Evolutionary conservation across 2,113 vertebrate species (phyloP).

Genomic region (Syngnathus typhle): DNA sequence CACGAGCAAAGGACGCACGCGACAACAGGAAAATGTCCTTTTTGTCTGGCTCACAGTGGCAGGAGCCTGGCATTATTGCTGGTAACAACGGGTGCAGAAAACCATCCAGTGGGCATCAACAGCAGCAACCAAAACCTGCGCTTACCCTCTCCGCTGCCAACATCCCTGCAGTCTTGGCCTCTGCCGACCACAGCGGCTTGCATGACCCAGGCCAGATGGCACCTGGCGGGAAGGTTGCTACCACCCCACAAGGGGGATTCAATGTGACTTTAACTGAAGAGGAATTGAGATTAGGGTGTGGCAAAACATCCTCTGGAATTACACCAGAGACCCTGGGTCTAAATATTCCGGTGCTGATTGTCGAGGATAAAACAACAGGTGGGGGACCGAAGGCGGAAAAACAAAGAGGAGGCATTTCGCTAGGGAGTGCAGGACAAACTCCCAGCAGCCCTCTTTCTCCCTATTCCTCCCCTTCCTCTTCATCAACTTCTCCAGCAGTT

Average conservation of each 20-base stretch:
- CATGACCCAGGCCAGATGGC: slow-evolving; percentile 55
- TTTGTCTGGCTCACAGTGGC: slow-evolving; percentile 59
- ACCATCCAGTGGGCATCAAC: slow-evolving; percentile 49
- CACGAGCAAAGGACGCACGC: slow-evolving; percentile 24
- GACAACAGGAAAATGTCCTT: slow-evolving; percentile 70
- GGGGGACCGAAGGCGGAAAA: slow-evolving; percentile 19
- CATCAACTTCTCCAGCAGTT: slow-evolving; percentile 45
- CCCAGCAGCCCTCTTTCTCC: slow-evolving; percentile 58
- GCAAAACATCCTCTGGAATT: neutral
- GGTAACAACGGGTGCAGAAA: slow-evolving; percentile 44
- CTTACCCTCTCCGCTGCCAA: slow-evolving; percentile 31
- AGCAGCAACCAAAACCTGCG: slow-evolving; percentile 37
- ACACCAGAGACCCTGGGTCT: slow-evolving; percentile 63
- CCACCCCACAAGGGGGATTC: slow-evolving; percentile 47
- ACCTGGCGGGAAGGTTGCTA: slow-evolving; percentile 61
- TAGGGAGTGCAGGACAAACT: slow-evolving; percentile 67
- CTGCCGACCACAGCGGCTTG: slow-evolving; percentile 36
- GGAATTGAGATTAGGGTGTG: slow-evolving; percentile 54
- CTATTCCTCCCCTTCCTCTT: slow-evolving; percentile 45
- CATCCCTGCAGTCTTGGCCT: slow-evolving; percentile 27
- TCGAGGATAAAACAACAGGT: slow-evolving; percentile 27
- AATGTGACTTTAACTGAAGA: slow-evolving; percentile 69
- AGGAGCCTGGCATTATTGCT: slow-evolving; percentile 53
- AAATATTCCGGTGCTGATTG: slow-evolving; percentile 50
- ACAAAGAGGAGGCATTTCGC: slow-evolving; percentile 10